These are phyloP conservation scores for Neofelis nebulosa DNA, from an alignment of 2,113 vertebrate genomes.

Conservation along the genomic window DNA sequence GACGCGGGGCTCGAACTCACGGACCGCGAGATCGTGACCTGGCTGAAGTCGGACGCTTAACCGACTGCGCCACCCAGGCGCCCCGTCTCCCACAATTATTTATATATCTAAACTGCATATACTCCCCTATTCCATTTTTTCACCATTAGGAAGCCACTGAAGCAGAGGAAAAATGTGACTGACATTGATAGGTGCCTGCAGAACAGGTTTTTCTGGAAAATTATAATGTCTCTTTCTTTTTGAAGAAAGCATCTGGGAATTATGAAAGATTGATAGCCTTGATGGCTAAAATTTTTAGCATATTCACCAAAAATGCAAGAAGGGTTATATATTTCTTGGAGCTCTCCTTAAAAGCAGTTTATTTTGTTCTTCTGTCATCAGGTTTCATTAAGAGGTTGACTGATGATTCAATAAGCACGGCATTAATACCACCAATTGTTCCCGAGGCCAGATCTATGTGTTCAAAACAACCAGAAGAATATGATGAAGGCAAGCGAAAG, in stretches of 20 bases:
- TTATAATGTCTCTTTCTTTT: background rate
- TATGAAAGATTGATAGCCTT: background rate
- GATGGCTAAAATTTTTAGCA: background rate
- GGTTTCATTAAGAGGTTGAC: background rate
- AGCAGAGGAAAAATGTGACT: background rate
- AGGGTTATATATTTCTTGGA: background rate
- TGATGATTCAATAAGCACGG: background rate
- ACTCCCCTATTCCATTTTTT: background rate
- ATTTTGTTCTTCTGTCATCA: background rate
- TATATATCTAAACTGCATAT: background rate
- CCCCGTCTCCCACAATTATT: background rate
- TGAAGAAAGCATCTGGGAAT: background rate
- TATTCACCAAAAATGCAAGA: constrained; percentile 33
- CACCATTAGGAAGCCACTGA: background rate
- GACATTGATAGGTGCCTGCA: background rate
- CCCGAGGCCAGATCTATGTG: background rate
- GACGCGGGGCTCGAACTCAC: no score
- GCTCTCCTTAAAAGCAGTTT: background rate
- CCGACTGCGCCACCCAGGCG: no score
- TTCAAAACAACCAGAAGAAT: background rate
- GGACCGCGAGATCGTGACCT: no score
- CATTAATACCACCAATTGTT: constrained; percentile 1
- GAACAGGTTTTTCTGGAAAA: background rate
- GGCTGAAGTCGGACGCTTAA: no score
- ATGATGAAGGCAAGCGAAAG: background rate